Conservation (phyloP, 2,113 vertebrate genomes). For the Rattus rattus region DNA sequence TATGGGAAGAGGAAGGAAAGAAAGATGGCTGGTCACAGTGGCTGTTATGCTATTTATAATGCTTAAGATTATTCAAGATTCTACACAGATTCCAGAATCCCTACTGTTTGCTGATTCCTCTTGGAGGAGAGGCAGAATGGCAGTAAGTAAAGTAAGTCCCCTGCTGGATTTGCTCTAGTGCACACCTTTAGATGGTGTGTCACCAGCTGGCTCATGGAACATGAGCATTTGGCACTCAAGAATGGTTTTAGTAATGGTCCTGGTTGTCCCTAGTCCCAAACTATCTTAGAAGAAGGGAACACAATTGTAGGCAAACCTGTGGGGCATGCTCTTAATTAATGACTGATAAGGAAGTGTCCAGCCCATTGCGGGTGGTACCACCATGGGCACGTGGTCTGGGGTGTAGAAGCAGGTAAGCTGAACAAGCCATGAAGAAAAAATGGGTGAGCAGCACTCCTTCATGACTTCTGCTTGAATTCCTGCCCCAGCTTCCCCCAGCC, state of each 20-base stretch:
- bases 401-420: background rate
- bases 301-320: background rate
- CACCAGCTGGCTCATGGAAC: background rate
- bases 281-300: background rate
- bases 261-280: background rate
- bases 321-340: background rate
- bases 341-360: too few relatives aligned
- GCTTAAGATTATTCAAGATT: background rate
- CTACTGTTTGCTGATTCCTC: background rate
- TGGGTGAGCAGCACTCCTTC: background rate
- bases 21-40: background rate
- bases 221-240: background rate
- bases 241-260: background rate
- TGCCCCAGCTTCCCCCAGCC: background rate
- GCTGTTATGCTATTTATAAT: background rate
- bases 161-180: background rate
- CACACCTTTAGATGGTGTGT: background rate
- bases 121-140: background rate
- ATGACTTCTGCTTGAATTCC: background rate
- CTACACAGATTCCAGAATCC: background rate
- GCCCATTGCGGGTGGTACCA: background rate
- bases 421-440: background rate
- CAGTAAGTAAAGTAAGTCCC: background rate
- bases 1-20: background rate
- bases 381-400: background rate